phyloP scores from a whole-genome alignment of 2,888 invertebrate species.

The Clepsis dumicolana region DNA sequence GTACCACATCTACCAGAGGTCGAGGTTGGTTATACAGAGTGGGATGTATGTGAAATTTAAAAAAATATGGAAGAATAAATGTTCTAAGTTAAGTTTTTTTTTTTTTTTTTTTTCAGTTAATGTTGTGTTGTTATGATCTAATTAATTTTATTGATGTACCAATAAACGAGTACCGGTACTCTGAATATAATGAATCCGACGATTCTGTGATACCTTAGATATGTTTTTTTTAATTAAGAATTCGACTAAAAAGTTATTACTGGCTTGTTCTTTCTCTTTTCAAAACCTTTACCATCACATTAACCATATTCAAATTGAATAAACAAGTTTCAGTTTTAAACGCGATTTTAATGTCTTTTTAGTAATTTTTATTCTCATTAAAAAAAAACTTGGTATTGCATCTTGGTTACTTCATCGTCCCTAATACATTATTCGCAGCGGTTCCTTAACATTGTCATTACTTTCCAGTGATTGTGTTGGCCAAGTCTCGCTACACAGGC shows the following conservation, averaged over 20 bases:
- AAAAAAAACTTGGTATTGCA: no score
- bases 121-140: no score
- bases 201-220: neutral
- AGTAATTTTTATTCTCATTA: no score
- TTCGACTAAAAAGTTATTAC: neutral
- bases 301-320: neutral
- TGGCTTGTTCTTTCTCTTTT: neutral
- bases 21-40: constrained; percentile 48
- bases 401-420: no score
- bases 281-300: neutral
- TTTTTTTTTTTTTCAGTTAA: no score
- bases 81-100: no score
- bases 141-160: neutral
- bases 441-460: constrained; percentile 18
- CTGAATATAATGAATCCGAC: neutral
- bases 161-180: neutral
- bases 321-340: neutral
- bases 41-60: constrained; percentile 47
- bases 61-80: no score
- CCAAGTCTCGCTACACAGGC: constrained; percentile 73
- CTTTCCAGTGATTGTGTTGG: constrained; percentile 68
- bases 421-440: neutral
- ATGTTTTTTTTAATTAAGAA: neutral
- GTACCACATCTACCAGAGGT: constrained; percentile 51
- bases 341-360: neutral